Evolutionary conservation across 1,140 invertebrate genomes (phyloP), one percentile per base, ranked within the genome.

Genomic region (Anadara kagoshimensis): DNA sequence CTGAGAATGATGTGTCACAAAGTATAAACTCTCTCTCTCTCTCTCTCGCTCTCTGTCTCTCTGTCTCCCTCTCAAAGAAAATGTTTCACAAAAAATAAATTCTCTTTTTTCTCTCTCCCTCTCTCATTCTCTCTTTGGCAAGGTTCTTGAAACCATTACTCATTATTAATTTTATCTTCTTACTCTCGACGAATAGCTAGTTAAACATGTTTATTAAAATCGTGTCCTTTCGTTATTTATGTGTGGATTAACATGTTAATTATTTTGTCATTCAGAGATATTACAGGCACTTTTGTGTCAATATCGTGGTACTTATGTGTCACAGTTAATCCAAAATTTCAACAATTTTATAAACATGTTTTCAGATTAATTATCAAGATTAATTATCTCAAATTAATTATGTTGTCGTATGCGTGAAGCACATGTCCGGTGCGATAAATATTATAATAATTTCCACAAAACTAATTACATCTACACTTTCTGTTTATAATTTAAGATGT

Each of bases 121-220:
- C n/a, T n/a, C n/a, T n/a, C n/a, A n/a, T n/a, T n/a, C n/a, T 73
- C 7, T 80, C 80, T 4, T 78, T 80, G n/a, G n/a, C n/a, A n/a
- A n/a, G n/a, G n/a, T n/a, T n/a, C n/a, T n/a, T n/a, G n/a, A n/a
- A n/a, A n/a, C n/a, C n/a, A n/a, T n/a, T n/a, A n/a, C n/a, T n/a
- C n/a, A n/a, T n/a, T n/a, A n/a, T n/a, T n/a, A n/a, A n/a, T 2
- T 78, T 45, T 54, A 51, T 56, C 36, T 67, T 11, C 29, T 56
- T 59, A 72, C 79, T 45, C 58, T 72, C 43, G n/a, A 78, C 10
- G 20, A 22, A 14, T n/a, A 59, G 0, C 57, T 2, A 29, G 62
- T 26, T 56, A 79, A 20, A 69, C 73, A 22, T 41, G 75, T 29
- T 61, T 61, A n/a, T 72, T 69, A 1, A 14, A 0, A 43, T 49